A percentile compares a stretch with the other conserved stretches of the same genome.
Conservation (phyloP, 2,113 vertebrate genomes). For the Eptatretus burgeri region DNA sequence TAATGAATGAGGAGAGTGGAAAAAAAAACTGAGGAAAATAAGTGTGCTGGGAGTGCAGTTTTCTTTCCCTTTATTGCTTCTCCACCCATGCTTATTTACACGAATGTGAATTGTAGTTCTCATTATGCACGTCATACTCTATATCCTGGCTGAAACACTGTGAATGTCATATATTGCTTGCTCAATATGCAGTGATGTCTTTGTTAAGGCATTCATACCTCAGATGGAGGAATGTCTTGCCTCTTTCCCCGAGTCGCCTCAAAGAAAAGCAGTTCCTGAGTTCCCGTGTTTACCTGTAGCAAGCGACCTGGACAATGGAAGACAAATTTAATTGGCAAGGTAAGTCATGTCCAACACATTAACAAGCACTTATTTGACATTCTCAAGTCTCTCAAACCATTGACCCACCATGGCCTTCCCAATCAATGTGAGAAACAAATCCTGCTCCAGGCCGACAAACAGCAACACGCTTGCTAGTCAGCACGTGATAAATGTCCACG, state of each 20-base stretch:
- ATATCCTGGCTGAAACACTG: no score
- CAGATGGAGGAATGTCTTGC: slow-evolving; percentile 16
- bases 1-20: no score
- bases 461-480: slow-evolving; percentile 76
- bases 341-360: no score
- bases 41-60: no score
- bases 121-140: no score
- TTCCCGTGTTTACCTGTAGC: slow-evolving; percentile 80
- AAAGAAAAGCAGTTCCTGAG: slow-evolving; percentile 82
- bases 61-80: no score
- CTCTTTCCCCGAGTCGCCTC: slow-evolving; percentile 84
- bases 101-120: no score
- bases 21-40: no score
- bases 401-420: slow-evolving; percentile 55
- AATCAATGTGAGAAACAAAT: slow-evolving; percentile 79
- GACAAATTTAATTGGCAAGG: slow-evolving; percentile 2
- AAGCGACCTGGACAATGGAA: slow-evolving; percentile 36
- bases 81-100: no score
- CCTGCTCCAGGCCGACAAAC: slow-evolving; percentile 76
- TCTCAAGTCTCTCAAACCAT: neutral
- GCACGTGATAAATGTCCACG: slow-evolving; percentile 88
- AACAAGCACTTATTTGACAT: neutral
- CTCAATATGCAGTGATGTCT: no score
- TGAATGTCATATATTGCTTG: no score
- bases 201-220: neutral